These are phyloP conservation scores for Notolabrus celidotus DNA, from an alignment of 2,797 vertebrate species.

Conservation along the genomic window DNA sequence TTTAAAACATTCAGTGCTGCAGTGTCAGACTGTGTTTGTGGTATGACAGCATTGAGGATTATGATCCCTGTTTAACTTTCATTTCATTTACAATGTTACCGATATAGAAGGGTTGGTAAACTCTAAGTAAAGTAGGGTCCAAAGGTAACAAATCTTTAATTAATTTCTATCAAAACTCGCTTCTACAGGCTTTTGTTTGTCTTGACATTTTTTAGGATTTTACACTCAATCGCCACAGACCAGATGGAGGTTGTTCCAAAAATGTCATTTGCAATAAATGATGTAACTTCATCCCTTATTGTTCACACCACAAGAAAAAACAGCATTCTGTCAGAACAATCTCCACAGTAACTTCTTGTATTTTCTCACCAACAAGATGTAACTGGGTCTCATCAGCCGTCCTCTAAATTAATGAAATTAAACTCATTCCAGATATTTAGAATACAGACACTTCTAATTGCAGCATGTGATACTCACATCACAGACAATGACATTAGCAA, in stretches of 20 bases:
- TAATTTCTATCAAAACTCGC: constrained; percentile 38
- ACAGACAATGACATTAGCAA: constrained; percentile 30
- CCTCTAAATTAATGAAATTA: constrained; percentile 34
- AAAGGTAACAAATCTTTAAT: constrained; percentile 27
- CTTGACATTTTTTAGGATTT: constrained; percentile 58
- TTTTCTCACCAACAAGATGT: constrained; percentile 60
- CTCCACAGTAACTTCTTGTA: constrained; percentile 69
- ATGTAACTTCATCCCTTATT: constrained; percentile 72
- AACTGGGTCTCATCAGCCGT: constrained; percentile 58
- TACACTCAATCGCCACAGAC: constrained; percentile 67
- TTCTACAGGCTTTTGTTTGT: constrained; percentile 55
- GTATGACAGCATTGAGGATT: constrained; percentile 3
- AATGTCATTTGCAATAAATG: constrained; percentile 74
- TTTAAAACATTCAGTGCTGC: background rate
- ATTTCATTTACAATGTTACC: constrained; percentile 13
- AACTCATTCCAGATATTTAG: constrained; percentile 34
- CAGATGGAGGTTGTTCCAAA: constrained; percentile 77
- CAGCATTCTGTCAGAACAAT: constrained; percentile 71
- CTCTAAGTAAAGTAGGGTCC: background rate
- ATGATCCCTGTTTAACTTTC: background rate
- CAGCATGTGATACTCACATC: constrained; percentile 14
- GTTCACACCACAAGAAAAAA: constrained; percentile 54
- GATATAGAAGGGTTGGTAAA: background rate
- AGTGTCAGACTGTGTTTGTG: constrained; percentile 4
- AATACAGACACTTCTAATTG: constrained; percentile 27